Conservation (phyloP, 2,797 vertebrate genomes). For the Okamejei kenojei region DNA sequence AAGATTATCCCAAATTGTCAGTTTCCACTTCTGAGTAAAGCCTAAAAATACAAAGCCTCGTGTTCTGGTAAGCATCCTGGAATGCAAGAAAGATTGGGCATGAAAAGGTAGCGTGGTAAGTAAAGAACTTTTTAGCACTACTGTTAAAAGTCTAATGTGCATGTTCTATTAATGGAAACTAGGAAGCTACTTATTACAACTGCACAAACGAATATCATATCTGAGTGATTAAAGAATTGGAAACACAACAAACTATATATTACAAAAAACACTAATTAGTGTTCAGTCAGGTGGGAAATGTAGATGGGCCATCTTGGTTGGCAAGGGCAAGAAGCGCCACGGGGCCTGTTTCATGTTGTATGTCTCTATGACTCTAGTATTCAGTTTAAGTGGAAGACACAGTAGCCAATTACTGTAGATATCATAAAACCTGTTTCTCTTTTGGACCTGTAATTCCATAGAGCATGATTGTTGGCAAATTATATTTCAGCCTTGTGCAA, state of each 20-base stretch:
- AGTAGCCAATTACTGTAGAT: neutral
- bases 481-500: too few relatives aligned
- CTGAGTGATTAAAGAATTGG: neutral
- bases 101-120: neutral
- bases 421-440: neutral
- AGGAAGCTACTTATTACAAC: neutral
- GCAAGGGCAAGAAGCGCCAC: too few relatives aligned
- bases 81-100: neutral
- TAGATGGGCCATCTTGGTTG: too few relatives aligned
- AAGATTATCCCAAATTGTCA: neutral
- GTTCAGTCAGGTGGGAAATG: too few relatives aligned
- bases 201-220: neutral
- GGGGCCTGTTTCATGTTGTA: too few relatives aligned
- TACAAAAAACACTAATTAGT: too few relatives aligned
- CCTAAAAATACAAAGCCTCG: neutral
- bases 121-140: neutral
- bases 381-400: too few relatives aligned
- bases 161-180: neutral
- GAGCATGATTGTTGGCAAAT: neutral
- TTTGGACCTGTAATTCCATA: neutral
- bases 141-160: neutral
- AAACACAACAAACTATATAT: neutral
- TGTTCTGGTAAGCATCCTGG: neutral
- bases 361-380: too few relatives aligned
- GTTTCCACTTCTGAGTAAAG: neutral